phyloP scores from a whole-genome alignment of 2,888 invertebrate genomes.

The Napeogenes inachia region DNA sequence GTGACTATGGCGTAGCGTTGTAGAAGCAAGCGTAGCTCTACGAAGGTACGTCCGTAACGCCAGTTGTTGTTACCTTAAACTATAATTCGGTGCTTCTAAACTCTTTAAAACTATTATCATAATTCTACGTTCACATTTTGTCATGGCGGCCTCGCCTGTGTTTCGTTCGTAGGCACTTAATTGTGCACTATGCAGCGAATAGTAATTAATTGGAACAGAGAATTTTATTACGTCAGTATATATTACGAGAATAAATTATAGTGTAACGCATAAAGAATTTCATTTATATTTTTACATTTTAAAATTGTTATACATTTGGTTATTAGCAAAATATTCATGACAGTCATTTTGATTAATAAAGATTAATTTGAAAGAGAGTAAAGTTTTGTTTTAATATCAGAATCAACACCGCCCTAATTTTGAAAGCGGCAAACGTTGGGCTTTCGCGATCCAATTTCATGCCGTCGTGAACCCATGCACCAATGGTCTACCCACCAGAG shows the following conservation, averaged over 20 bases:
- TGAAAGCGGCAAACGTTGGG: constrained; percentile 54
- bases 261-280: not conserved
- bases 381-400: constrained; percentile 38
- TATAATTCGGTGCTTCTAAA: constrained; percentile 65
- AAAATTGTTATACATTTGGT: not conserved
- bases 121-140: constrained; percentile 68
- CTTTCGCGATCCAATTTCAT: constrained; percentile 73
- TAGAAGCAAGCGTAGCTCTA: constrained; percentile 46
- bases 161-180: constrained; percentile 41
- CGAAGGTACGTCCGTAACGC: constrained; percentile 46
- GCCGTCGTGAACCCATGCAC: constrained; percentile 70
- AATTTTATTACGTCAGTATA: constrained; percentile 21
- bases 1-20: constrained; percentile 49
- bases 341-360: constrained; percentile 2
- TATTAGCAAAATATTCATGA: not conserved
- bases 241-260: constrained; percentile 12
- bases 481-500: constrained; percentile 62
- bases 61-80: constrained; percentile 51
- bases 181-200: constrained; percentile 49
- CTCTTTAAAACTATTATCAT: constrained; percentile 72
- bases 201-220: constrained; percentile 25
- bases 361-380: constrained; percentile 11
- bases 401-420: constrained; percentile 63
- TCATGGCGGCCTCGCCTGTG: constrained; percentile 46
- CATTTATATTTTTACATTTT: not conserved